Base-by-base conservation (phyloP, 2,888 invertebrate genomes). In the Amphipoea oculea region DNA sequence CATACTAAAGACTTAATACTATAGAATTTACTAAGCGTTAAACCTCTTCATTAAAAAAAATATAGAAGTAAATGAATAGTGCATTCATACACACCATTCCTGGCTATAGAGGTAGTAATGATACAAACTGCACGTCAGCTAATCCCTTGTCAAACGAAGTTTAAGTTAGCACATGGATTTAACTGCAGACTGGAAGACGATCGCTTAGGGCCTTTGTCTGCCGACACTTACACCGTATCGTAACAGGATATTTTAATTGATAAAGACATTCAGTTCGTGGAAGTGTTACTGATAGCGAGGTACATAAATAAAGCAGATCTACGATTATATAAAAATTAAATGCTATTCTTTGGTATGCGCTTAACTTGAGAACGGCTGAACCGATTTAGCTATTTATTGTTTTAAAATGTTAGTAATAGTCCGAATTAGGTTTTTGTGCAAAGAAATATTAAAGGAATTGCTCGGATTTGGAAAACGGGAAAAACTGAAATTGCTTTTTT, bases 151-250 rank as follows among this genome's bases (percentile, higher is more conserved):
- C 90, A 88, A 88, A 90, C 88, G 78, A 83, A 73, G 76, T 66
- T 86, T 76, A 87, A 89, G 90, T 91, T 89, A 86, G 88, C 89
- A 83, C 81, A 88, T 78, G 88, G 91, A 81, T 90, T 90, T 90
- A 89, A 81, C 89, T 89, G 79, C 75, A 84, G 86, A 86, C 90
- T 87, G 78, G 82, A 84, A 89, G 91, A 89, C 91, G 89, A 90
- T 86, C 83, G 88, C 86, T 86, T 86, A 85, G 85, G 83, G 88
- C 80, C 77, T 14, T 62, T 20, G 40, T 11, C 48, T 42, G 54
- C 66, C 14, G 73, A 45, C 70, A 23, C 5, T 90, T 57, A 91
- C 91, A 91, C 89, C 84, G 87, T 72, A 48, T 4, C 67, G 88
- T 83, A 84, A 76, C 48, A n/a, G 40, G 20, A 60, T 20, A 36